Conservation (phyloP, 37 sponge, comb jelly and placozoan genomes). For the Corticium candelabrum region DNA sequence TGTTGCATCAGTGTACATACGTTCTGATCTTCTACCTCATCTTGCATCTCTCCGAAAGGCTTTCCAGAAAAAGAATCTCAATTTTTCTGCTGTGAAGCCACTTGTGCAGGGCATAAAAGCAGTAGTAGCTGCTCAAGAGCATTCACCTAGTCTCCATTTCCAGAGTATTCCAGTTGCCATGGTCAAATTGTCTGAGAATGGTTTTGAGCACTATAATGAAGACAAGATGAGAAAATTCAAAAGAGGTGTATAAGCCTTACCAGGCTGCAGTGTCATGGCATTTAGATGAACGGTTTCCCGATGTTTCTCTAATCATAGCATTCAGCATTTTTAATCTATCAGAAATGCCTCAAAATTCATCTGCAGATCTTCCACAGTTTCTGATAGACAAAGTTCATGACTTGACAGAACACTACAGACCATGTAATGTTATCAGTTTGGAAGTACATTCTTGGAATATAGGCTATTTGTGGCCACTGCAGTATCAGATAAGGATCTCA, state of each 20-base stretch:
- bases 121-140: background rate
- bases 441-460: background rate
- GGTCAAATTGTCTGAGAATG: background rate
- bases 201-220: background rate
- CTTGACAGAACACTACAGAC: too few species aligned
- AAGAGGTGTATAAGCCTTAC: background rate
- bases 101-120: background rate
- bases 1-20: slow-evolving; percentile 14
- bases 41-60: background rate
- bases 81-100: slow-evolving; percentile 8
- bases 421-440: too few species aligned
- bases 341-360: too few species aligned
- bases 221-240: background rate
- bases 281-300: background rate
- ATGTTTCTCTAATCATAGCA: background rate
- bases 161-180: background rate
- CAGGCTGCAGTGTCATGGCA: background rate
- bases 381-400: too few species aligned
- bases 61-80: slow-evolving; percentile 9
- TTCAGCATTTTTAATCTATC: background rate
- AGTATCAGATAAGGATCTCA: too few species aligned
- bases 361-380: too few species aligned
- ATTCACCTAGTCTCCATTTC: slow-evolving; percentile 12
- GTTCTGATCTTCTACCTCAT: background rate
- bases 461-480: too few species aligned